Evolutionary conservation across 2,113 vertebrate genomes (phyloP).

Genomic region (Etheostoma spectabile): DNA sequence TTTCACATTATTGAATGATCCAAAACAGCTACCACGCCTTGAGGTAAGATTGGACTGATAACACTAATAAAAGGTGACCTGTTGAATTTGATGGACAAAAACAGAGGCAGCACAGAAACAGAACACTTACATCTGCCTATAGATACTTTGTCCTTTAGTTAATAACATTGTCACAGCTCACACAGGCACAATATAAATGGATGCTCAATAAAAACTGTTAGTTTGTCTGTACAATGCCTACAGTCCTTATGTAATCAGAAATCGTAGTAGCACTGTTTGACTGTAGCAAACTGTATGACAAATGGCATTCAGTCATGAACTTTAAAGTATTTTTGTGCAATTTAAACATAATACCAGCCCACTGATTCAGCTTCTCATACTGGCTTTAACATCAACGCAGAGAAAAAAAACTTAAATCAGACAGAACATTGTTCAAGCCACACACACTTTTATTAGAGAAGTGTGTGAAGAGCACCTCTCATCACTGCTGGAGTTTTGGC

Average conservation of each 20-base stretch:
- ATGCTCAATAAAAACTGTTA: not conserved
- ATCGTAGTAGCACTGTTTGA: not conserved
- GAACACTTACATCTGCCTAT: no score
- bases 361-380: constrained; percentile 14
- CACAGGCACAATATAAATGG: not conserved
- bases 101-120: not conserved
- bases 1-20: no score
- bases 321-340: constrained; percentile 10
- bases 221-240: constrained; percentile 1
- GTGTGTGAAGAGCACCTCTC: constrained; percentile 60
- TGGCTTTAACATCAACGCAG: constrained; percentile 17
- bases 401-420: constrained; percentile 13
- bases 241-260: constrained; percentile 30
- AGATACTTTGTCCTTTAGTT: not conserved
- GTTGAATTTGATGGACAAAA: not conserved
- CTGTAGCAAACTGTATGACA: not conserved
- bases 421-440: constrained; percentile 47
- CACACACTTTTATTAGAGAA: constrained; percentile 50
- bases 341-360: constrained; percentile 32
- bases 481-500: constrained; percentile 58
- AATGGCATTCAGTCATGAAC: constrained; percentile 21
- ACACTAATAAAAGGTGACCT: not conserved
- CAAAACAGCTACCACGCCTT: no score
- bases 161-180: not conserved
- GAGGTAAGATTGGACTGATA: no score